Conservation (phyloP, 2,113 vertebrate genomes). For the Phylloscopus trochiloides region DNA sequence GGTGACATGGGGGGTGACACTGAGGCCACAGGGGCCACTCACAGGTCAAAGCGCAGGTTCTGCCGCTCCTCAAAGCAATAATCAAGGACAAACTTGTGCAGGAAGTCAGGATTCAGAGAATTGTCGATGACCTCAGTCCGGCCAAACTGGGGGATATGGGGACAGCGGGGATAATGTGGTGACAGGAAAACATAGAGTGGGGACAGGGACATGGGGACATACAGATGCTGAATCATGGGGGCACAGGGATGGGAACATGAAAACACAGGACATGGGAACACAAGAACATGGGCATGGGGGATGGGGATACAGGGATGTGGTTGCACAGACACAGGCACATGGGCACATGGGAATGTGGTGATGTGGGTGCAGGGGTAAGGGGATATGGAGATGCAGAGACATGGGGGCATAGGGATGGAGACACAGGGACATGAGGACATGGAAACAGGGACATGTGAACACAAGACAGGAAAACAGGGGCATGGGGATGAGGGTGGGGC, state of each 20-base stretch:
- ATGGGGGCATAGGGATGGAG: background rate
- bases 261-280: background rate
- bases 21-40: slow-evolving; percentile 59
- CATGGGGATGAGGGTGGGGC: background rate
- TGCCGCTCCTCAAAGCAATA: slow-evolving; percentile 97
- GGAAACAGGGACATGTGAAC: background rate
- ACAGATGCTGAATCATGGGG: background rate
- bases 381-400: background rate
- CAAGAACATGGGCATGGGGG: background rate
- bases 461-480: background rate
- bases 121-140: slow-evolving; percentile 95
- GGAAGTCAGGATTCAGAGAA: slow-evolving; percentile 91
- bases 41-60: slow-evolving; percentile 95
- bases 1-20: background rate
- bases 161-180: background rate
- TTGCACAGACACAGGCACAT: background rate
- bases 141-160: slow-evolving; percentile 80
- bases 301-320: background rate
- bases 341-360: background rate
- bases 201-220: background rate
- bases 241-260: background rate
- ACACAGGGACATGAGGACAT: background rate
- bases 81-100: slow-evolving; percentile 91
- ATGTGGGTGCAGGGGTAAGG: background rate
- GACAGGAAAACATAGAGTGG: background rate